These are phyloP conservation scores for Loriculus beryllinus DNA, from an alignment of 2,797 vertebrate genomes.

Conservation along the genomic window DNA sequence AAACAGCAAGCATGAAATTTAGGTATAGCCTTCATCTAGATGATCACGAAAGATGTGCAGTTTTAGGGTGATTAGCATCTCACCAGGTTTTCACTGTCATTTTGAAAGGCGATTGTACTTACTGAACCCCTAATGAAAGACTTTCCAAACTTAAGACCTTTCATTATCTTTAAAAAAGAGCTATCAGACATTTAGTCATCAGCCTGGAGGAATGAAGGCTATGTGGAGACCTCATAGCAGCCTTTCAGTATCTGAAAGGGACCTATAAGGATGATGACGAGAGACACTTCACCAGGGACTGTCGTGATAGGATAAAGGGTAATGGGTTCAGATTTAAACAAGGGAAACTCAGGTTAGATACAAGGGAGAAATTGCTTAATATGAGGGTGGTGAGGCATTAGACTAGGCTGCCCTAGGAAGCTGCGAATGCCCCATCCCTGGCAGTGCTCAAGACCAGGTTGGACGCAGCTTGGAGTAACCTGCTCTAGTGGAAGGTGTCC, in stretches of 20 bases:
- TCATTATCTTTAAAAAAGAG: neutral
- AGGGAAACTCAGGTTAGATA: neutral
- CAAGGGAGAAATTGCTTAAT: neutral
- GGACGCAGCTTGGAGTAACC: neutral
- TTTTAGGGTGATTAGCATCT: neutral
- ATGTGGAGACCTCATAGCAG: neutral
- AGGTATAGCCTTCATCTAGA: neutral
- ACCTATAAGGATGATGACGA: neutral
- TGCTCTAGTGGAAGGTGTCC: neutral
- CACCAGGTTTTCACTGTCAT: neutral
- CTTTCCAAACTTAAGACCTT: neutral
- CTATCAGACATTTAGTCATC: neutral
- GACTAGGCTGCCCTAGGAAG: neutral
- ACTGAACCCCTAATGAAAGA: neutral
- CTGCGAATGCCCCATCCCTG: neutral
- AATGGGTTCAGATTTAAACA: neutral
- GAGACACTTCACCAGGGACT: neutral
- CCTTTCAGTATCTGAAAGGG: neutral
- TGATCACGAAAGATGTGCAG: neutral
- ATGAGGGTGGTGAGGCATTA: neutral
- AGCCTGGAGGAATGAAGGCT: neutral
- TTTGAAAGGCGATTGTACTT: neutral
- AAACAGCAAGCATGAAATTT: neutral
- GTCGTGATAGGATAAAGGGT: neutral
- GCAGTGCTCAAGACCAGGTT: neutral